Percentiles rank a stretch among this genome's conserved stretches.
Evolutionary conservation across 2,888 invertebrate species (phyloP).

Genomic region (Caenorhabditis sp.): DNA sequence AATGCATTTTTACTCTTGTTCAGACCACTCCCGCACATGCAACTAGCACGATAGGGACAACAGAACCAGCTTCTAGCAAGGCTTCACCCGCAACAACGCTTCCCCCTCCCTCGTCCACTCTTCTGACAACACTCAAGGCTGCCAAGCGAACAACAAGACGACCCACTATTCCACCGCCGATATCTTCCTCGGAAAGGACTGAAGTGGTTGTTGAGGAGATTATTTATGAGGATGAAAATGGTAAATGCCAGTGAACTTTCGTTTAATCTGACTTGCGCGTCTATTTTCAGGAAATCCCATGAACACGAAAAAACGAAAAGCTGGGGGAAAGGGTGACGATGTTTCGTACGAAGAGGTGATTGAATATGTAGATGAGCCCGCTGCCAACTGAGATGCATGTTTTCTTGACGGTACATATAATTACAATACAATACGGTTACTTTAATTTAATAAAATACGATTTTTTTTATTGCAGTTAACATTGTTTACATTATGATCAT

Average conservation of each 20-base stretch:
- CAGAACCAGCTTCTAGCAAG: constrained; percentile 1
- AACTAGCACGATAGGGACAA: constrained; percentile 12
- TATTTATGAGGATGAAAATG: constrained; percentile 51
- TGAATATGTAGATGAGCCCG: constrained; percentile 58
- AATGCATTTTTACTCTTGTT: too few relatives aligned
- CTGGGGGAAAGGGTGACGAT: constrained; percentile 39
- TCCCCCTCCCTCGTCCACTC: not conserved
- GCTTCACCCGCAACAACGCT: constrained; percentile 13
- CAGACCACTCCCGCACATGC: constrained; percentile 17
- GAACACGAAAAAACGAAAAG: constrained; percentile 45
- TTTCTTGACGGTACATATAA: too few relatives aligned
- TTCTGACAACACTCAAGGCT: not conserved
- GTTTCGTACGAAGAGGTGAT: constrained; percentile 57
- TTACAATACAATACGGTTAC: not conserved
- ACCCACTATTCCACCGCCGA: constrained; percentile 13
- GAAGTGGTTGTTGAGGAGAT: constrained; percentile 49
- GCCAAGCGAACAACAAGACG: constrained; percentile 14
- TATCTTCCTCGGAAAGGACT: constrained; percentile 3
- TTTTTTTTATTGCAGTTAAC: not conserved
- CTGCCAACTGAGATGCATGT: constrained; percentile 26
- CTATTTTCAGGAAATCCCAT: constrained; percentile 41
- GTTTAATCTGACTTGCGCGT: not conserved
- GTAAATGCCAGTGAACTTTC: not conserved
- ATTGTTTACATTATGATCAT: constrained; percentile 2
- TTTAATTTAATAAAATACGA: too few relatives aligned